phyloP scores from a whole-genome alignment of 2,797 vertebrate genomes.

The Ara ararauna region DNA sequence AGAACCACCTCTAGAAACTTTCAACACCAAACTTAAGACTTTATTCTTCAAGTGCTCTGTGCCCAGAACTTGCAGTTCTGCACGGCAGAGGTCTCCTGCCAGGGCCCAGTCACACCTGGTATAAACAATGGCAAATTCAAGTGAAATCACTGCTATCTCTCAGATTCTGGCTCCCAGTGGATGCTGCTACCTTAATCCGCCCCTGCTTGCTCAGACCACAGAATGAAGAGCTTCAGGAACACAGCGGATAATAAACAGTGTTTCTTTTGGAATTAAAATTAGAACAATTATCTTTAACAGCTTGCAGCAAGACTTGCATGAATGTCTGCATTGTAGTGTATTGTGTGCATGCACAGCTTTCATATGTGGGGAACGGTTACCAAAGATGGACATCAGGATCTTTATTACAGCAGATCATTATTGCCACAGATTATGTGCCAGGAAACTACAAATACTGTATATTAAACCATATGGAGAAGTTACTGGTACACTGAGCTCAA shows the following conservation, averaged over 20 bases:
- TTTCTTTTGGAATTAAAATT: not conserved
- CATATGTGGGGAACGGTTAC: not conserved
- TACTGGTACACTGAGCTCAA: constrained; percentile 1
- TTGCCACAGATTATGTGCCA: not conserved
- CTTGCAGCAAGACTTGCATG: not conserved
- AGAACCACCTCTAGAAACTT: not conserved
- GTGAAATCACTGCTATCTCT: not conserved
- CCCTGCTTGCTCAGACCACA: not conserved
- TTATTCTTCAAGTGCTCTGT: not conserved
- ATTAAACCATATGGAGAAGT: constrained; percentile 41
- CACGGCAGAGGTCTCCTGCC: not conserved
- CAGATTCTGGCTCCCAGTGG: not conserved
- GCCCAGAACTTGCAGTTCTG: not conserved
- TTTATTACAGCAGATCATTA: constrained; percentile 12
- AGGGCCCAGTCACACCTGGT: not conserved
- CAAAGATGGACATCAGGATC: constrained; percentile 49
- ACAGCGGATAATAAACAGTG: not conserved
- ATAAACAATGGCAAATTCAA: not conserved
- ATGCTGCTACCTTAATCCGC: not conserved
- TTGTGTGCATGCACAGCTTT: not conserved
- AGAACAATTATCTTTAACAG: constrained; percentile 2
- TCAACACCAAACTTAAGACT: not conserved
- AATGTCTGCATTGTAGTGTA: not conserved
- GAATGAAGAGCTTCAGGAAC: not conserved
- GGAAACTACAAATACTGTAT: constrained; percentile 16